phyloP scores from a whole-genome alignment of 2,888 invertebrate genomes.

The Hoplodrina ambigua region DNA sequence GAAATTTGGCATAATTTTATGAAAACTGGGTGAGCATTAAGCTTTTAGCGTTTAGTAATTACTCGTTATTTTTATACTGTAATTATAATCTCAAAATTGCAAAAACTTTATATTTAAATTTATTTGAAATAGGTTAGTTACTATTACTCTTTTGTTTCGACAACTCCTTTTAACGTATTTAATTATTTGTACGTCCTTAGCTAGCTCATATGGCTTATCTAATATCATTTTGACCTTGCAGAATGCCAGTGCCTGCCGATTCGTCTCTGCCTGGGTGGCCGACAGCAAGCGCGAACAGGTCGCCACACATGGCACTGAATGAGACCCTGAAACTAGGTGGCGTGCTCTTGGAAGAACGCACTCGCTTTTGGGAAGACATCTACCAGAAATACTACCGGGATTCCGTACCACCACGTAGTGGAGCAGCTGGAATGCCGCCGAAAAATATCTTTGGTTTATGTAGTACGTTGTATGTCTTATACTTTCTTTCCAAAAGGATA shows the following conservation, averaged over 20 bases:
- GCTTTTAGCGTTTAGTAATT: too few species aligned
- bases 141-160: background rate
- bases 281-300: constrained; percentile 53
- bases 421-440: background rate
- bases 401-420: constrained; percentile 65
- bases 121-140: too few species aligned
- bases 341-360: constrained; percentile 60
- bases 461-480: background rate
- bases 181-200: background rate
- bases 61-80: too few species aligned
- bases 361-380: constrained; percentile 72
- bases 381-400: constrained; percentile 70
- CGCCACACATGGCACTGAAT: constrained; percentile 73
- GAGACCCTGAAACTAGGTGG: constrained; percentile 60
- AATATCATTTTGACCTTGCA: constrained; percentile 6
- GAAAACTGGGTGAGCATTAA: constrained; percentile 20
- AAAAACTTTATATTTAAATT: too few species aligned
- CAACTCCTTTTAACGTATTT: too few species aligned
- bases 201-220: background rate
- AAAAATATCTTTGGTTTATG: constrained; percentile 3
- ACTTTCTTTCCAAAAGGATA: background rate
- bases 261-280: constrained; percentile 71
- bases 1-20: constrained; percentile 71
- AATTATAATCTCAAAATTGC: too few species aligned
- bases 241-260: constrained; percentile 45